These are phyloP conservation scores for Heterodera schachtii DNA, from an alignment of 1,140 invertebrate genomes.

Conservation along the genomic window DNA sequence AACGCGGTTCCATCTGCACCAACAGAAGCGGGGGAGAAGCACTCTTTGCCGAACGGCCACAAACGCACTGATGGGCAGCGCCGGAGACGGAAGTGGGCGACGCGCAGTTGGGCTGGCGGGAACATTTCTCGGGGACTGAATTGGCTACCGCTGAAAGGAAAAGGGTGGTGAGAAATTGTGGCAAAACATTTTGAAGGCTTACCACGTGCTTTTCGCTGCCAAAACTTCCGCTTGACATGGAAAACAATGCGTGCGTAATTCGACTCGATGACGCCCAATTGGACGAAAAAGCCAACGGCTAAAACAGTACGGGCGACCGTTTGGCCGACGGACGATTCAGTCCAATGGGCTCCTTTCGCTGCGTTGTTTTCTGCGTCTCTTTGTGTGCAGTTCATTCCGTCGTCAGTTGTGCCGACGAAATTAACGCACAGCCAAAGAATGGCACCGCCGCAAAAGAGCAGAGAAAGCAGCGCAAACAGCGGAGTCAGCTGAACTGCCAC, in stretches of 20 bases:
- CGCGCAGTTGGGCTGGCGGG: neutral
- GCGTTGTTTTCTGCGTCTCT: conserved; percentile 14
- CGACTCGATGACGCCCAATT: conserved; percentile 44
- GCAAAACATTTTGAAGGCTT: conserved; percentile 13
- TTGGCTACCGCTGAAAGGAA: conserved; percentile 45
- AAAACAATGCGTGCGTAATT: conserved; percentile 63
- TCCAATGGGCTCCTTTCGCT: conserved; percentile 18
- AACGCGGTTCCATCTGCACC: conserved; percentile 58
- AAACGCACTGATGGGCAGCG: neutral
- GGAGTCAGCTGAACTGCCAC: conserved; percentile 54
- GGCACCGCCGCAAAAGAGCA: conserved; percentile 40
- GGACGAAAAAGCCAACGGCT: conserved; percentile 47
- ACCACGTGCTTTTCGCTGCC: conserved; percentile 62
- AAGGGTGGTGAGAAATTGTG: neutral
- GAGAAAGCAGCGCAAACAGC: conserved; percentile 48
- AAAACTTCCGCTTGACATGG: conserved; percentile 63
- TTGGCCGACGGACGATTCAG: neutral
- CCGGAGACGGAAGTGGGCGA: conserved; percentile 7
- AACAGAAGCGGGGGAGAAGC: conserved; percentile 27
- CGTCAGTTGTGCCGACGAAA: conserved; percentile 41
- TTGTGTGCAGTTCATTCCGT: conserved; percentile 39
- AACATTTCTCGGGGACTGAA: conserved; percentile 17
- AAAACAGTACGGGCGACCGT: conserved; percentile 39
- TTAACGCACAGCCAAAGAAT: conserved; percentile 44
- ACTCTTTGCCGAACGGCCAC: conserved; percentile 6